Evolutionary conservation across 2,888 invertebrate species (phyloP).

Genomic region (Caenorhabditis parvicauda): DNA sequence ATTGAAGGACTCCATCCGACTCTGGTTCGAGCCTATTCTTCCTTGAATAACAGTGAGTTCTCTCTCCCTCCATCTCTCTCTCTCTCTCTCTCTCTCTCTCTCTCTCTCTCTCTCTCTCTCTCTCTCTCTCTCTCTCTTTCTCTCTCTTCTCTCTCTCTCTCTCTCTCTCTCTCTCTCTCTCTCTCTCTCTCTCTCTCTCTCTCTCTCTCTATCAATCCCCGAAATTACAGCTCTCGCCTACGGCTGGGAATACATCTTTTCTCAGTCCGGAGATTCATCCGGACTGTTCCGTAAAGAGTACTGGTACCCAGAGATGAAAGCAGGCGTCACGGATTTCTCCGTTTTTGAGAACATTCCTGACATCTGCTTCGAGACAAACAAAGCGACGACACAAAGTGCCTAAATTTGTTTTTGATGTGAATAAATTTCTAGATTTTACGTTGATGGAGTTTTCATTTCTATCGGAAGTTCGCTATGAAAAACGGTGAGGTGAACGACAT

Average conservation of each 20-base stretch:
- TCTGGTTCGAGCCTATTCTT: constrained; percentile 21
- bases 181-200: too few relatives aligned
- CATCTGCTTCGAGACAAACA: constrained; percentile 10
- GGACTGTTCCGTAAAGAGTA: constrained; percentile 27
- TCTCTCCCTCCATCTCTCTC: neutral
- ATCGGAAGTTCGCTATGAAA: too few relatives aligned
- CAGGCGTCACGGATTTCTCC: constrained; percentile 16
- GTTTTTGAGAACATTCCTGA: constrained; percentile 20
- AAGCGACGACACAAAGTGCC: too few relatives aligned
- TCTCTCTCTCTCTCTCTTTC: too few relatives aligned
- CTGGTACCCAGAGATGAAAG: constrained; percentile 21
- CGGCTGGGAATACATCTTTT: constrained; percentile 27
- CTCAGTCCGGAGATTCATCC: constrained; percentile 6
- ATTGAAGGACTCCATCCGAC: constrained; percentile 7
- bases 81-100: neutral
- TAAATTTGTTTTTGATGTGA: too few relatives aligned
- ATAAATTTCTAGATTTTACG: too few relatives aligned
- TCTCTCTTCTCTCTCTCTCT: too few relatives aligned
- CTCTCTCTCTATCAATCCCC: too few relatives aligned
- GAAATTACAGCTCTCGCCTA: constrained; percentile 22
- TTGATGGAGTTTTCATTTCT: too few relatives aligned
- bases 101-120: too few relatives aligned
- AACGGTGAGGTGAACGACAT: too few relatives aligned
- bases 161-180: too few relatives aligned
- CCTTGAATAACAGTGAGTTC: constrained; percentile 4